These are phyloP conservation scores for Leucosticte australis DNA, from an alignment of 2,113 vertebrate species.

Conservation along the genomic window DNA sequence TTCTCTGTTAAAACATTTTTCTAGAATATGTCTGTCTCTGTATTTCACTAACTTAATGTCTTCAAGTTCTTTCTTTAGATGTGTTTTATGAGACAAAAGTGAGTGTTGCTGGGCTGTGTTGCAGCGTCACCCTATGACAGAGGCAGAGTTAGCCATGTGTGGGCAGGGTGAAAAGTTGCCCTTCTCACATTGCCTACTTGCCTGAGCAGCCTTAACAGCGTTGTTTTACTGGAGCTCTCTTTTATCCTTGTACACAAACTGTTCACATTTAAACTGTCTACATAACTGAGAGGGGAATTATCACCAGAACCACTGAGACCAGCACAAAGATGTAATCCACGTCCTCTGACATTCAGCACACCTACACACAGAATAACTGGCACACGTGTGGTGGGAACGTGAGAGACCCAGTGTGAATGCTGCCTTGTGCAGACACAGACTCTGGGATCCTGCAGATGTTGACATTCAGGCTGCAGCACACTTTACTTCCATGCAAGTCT, in stretches of 20 bases:
- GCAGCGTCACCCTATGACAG: not conserved
- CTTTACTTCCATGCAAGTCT: not conserved
- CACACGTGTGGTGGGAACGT: not conserved
- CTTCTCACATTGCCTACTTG: not conserved
- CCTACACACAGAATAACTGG: not conserved
- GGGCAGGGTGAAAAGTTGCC: not conserved
- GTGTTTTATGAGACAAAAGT: not conserved
- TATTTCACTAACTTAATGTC: not conserved
- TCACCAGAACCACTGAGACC: not conserved
- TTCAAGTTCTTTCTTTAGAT: not conserved
- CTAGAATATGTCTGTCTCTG: not conserved
- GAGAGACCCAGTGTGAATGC: not conserved
- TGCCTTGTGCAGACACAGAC: not conserved
- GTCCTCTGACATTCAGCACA: not conserved
- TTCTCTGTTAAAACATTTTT: constrained; percentile 15
- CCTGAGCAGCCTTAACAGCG: not conserved
- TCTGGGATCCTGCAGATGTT: not conserved
- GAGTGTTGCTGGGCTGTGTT: not conserved
- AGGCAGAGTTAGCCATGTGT: not conserved
- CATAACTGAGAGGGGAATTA: not conserved
- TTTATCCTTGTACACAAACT: not conserved
- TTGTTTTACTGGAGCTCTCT: not conserved
- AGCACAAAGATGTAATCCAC: not conserved
- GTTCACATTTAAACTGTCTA: not conserved
- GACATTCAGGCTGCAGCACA: not conserved